Percentiles rank a stretch among this genome's conserved stretches.
Conservation (phyloP, 2,888 invertebrate species). For the Trissonchulus sp. region DNA sequence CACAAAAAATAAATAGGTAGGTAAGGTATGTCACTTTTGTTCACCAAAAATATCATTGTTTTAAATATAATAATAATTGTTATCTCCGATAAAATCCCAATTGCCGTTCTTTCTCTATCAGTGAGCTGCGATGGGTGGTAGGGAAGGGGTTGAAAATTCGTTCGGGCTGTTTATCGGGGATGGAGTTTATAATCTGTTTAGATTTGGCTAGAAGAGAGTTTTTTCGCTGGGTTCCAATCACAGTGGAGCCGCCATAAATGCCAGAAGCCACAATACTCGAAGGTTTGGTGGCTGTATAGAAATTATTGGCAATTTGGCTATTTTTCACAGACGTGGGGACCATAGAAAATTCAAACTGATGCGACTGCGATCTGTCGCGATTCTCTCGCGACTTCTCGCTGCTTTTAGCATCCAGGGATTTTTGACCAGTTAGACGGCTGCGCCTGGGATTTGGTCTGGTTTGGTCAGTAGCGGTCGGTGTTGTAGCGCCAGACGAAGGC, state of each 20-base stretch:
- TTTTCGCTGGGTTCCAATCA: background rate
- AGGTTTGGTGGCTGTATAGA: background rate
- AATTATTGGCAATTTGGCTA: background rate
- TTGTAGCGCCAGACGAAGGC: background rate
- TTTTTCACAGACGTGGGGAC: background rate
- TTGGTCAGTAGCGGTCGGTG: background rate
- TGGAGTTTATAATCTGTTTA: conserved; percentile 9
- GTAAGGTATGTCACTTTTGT: no score
- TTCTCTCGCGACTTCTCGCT: background rate
- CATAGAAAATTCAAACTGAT: background rate
- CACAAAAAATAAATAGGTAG: no score
- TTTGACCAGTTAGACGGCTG: no score
- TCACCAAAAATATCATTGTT: no score
- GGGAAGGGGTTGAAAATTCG: conserved; percentile 29
- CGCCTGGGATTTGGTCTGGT: no score
- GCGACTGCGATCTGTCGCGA: no score
- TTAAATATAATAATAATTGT: no score
- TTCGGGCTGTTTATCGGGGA: background rate
- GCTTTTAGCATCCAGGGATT: no score
- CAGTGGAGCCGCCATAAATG: background rate
- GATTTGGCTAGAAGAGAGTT: background rate
- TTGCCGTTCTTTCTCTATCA: conserved; percentile 31
- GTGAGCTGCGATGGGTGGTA: conserved; percentile 1
- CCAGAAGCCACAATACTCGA: background rate
- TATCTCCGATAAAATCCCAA: conserved; percentile 29